Percentiles rank a stretch among this genome's conserved stretches.
Conservation (phyloP, 2,797 vertebrate genomes). For the Urocyon cinereoargenteus region DNA sequence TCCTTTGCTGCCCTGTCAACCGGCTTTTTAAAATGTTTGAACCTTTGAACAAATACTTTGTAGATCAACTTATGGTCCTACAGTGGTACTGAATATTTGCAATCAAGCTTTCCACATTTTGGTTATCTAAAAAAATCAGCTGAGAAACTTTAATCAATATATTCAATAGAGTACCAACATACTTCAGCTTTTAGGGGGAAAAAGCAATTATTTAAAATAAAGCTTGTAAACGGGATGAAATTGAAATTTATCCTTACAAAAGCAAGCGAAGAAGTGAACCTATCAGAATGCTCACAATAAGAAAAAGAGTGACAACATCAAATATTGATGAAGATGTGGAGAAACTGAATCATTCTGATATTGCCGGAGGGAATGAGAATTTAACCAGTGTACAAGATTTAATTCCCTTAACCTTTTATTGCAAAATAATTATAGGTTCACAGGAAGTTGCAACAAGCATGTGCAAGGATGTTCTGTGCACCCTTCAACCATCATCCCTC, state of each 20-base stretch:
- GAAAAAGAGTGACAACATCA: neutral
- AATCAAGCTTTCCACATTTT: neutral
- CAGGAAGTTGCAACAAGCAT: neutral
- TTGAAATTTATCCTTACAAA: neutral
- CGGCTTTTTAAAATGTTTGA: neutral
- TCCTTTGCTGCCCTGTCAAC: neutral
- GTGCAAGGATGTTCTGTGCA: neutral
- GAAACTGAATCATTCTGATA: neutral
- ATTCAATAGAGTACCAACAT: neutral
- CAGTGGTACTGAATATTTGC: neutral
- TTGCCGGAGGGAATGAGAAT: neutral
- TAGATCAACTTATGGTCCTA: neutral
- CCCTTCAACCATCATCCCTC: neutral
- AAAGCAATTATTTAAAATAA: neutral
- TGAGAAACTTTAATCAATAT: slow-evolving; percentile 3
- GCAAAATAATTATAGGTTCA: neutral
- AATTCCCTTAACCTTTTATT: neutral
- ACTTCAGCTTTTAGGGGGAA: neutral
- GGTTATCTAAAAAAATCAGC: slow-evolving; percentile 39
- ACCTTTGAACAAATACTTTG: neutral
- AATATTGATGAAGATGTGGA: neutral
- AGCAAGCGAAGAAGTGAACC: neutral
- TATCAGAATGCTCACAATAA: neutral
- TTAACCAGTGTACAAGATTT: neutral
- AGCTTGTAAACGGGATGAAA: neutral